These are phyloP conservation scores for Stenchaetothrips biformis DNA, from an alignment of 2,888 invertebrate genomes.

Conservation along the genomic window DNA sequence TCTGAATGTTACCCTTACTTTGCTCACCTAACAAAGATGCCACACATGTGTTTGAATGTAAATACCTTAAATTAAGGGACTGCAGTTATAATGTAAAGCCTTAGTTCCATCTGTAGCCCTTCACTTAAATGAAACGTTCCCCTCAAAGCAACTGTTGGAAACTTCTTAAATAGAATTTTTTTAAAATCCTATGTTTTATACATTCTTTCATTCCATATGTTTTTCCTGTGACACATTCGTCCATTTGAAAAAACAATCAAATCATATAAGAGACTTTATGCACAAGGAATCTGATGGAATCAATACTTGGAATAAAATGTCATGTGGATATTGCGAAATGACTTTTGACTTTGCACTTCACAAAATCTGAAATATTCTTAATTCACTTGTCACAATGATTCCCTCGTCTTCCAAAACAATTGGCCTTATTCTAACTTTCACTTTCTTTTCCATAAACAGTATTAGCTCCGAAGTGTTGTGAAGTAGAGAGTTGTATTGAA, in stretches of 20 bases:
- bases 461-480: background rate
- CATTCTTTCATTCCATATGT: background rate
- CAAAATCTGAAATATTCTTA: background rate
- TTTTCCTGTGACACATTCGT: background rate
- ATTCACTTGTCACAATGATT: background rate
- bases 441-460: background rate
- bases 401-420: background rate
- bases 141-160: background rate
- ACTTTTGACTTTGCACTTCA: background rate
- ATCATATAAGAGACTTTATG: background rate
- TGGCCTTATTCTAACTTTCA: background rate
- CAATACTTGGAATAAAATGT: background rate
- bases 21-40: constrained; percentile 2
- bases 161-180: background rate
- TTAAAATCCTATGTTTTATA: background rate
- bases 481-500: background rate
- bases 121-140: background rate
- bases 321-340: background rate
- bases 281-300: too few relatives aligned
- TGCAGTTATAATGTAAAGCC: background rate
- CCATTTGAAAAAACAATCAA: background rate
- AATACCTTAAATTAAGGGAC: background rate
- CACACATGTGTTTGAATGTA: constrained; percentile 4
- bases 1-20: background rate
- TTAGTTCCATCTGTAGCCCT: background rate